Evolutionary conservation across 2,113 vertebrate species (phyloP), one percentile per base, ranked within the genome.

Genomic region (Mastomys coucha): DNA sequence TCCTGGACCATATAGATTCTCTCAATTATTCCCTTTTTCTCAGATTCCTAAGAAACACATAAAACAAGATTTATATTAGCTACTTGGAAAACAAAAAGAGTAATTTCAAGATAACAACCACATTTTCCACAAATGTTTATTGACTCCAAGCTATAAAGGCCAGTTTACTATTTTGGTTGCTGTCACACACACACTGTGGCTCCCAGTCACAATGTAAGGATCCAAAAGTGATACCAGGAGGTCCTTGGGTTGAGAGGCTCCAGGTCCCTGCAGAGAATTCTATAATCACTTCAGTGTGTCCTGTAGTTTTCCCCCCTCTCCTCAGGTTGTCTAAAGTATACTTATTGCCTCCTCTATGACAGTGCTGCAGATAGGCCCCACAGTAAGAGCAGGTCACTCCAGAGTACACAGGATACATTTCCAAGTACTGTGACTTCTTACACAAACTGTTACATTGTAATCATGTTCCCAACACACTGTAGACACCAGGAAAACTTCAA

Each of bases 1-100:
- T 99, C 99, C 87, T 99, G 99, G 75, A 99, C 99, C 99, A 99
- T 99, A 95, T 99, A 99, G 97, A 99, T 99, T 98, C 99, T 99
- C 60, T 99, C 99, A 98, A 99, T 99, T 96, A 99, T 97, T 36
- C 99, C 99, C 96, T 99, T 99, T 98, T 99, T 99, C 89, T 99
- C 99, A 1, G 98, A 98, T 97, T 99, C 99, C 99, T 99, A 81
- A 89, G 42, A 96, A 89, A 97, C 13, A 97, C 24, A 97, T 92
- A 9, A 36, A 56, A 24, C 28, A 94, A 89, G 28, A 89, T 5
- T 51, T n/a, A 78, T 24, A 31, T 67, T 58, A 84, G 39, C 51
- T 75, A 69, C 24, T 63, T 72, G 8, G n/a, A 60, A 63, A 85
- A 2, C 33, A 65, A 39, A 45, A 31, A 53, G n/a, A 89, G 4